Percentiles rank a stretch among this genome's conserved stretches.
These are phyloP conservation scores for Dicentrarchus labrax DNA, from an alignment of 2,113 vertebrate species.

Conservation along the genomic window DNA sequence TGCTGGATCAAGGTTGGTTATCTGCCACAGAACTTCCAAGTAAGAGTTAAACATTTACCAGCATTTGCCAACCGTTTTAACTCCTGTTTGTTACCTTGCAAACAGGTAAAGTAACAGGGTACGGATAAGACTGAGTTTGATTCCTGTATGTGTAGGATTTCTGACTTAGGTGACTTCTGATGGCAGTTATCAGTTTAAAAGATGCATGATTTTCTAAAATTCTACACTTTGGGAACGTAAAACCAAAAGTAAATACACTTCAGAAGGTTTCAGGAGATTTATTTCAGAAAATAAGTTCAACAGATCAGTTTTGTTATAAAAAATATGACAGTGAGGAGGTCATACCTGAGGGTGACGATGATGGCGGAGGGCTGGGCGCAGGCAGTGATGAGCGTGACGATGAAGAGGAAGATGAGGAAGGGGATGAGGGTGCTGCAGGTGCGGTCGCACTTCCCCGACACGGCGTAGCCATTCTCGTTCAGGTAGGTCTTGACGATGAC, in stretches of 20 bases:
- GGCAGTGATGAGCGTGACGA: constrained; percentile 98
- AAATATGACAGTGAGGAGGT: too few relatives aligned
- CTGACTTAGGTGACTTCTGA: too few relatives aligned
- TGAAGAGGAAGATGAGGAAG: constrained; percentile 98
- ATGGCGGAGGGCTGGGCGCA: constrained; percentile 98
- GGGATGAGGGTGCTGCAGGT: constrained; percentile 97
- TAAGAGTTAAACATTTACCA: background rate
- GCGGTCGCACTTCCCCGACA: constrained; percentile 95
- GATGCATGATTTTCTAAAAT: too few relatives aligned
- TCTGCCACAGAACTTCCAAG: background rate
- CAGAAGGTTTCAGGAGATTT: too few relatives aligned
- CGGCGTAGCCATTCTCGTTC: constrained; percentile 94
- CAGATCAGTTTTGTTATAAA: too few relatives aligned
- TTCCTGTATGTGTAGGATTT: too few relatives aligned
- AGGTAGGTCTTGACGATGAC: constrained; percentile 99
- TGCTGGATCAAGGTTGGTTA: background rate
- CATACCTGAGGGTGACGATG: constrained; percentile 97
- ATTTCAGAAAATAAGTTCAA: too few relatives aligned
- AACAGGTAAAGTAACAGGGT: too few relatives aligned
- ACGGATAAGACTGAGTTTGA: background rate
- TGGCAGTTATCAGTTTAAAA: too few relatives aligned
- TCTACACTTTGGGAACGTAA: too few relatives aligned
- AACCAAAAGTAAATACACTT: too few relatives aligned
- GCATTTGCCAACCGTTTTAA: background rate
- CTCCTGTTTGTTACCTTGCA: too few relatives aligned